phyloP scores from a whole-genome alignment of 2,797 vertebrate species.

The Pseudochaenichthys georgianus region DNA sequence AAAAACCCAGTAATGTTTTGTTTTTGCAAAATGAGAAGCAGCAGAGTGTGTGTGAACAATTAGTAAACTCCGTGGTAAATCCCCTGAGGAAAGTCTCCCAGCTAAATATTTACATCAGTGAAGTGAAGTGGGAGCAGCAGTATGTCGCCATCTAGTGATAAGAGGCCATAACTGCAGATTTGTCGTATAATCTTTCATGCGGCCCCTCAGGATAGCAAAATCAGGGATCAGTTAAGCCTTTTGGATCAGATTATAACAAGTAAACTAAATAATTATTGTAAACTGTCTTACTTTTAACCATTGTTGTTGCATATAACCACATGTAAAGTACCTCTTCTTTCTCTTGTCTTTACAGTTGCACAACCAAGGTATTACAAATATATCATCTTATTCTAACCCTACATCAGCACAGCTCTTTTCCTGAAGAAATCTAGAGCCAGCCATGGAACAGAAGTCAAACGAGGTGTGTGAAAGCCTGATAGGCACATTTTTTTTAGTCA shows the following conservation, averaged over 20 bases:
- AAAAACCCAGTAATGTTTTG: too few species aligned
- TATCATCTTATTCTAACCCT: slow-evolving; percentile 20
- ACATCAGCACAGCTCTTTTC: slow-evolving; percentile 21
- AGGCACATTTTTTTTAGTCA: not conserved
- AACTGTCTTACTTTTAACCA: not conserved
- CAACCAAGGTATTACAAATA: slow-evolving; percentile 10
- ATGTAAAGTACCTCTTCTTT: not conserved
- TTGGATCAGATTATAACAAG: not conserved
- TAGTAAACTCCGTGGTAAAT: not conserved
- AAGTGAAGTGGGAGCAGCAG: not conserved
- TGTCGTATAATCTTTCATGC: not conserved
- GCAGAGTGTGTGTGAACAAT: not conserved
- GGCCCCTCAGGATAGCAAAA: not conserved
- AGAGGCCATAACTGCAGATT: slow-evolving; percentile 40
- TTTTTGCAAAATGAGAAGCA: slow-evolving; percentile 12
- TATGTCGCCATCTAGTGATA: slow-evolving; percentile 63
- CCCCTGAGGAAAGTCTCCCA: not conserved
- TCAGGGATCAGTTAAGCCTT: not conserved
- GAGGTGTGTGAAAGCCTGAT: slow-evolving; percentile 53
- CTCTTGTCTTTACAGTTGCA: slow-evolving; percentile 15
- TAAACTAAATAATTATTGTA: not conserved
- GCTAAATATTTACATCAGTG: not conserved
- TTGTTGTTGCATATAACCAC: not conserved
- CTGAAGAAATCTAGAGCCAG: slow-evolving; percentile 22
- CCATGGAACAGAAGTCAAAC: slow-evolving; percentile 83